Evolutionary conservation across 2,888 invertebrate species (phyloP), one percentile per base, ranked within the genome.

Genomic region (Enchytraeus crypticus): DNA sequence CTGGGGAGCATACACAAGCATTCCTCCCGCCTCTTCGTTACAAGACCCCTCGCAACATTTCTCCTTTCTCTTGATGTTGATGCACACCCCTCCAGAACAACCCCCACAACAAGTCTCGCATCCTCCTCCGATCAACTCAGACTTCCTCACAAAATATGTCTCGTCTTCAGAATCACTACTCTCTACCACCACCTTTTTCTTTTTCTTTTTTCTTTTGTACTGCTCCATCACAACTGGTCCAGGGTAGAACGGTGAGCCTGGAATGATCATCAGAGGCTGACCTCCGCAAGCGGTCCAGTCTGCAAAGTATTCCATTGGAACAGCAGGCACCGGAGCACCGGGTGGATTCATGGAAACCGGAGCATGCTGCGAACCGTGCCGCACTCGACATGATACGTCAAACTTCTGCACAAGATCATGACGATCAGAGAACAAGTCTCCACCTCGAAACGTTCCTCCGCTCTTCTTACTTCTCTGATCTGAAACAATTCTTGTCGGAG

Each of bases 201-300:
- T 57, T 54, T 45, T 57, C 57, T 54, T 62, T 67, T 45, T 61
- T 55, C 38, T 46, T 57, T 65, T 57, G 45, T 65, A 45, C 5
- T 64, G 63, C 34, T 60, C 55, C 34, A 64, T 64, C 5, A 45
- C 59, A 2, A 54, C 47, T 18, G 32, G 29, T n/a, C 43, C 51
- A n/a, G 33, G 64, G 59, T 55, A 57, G 62, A 32, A 21, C 47
- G 56, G 45, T 57, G 56, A 51, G 34, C 55, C 60, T 27, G 61
- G 61, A 29, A 55, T 62, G 27, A 65, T 51, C 53, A 63, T 59
- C n/a, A 68, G 57, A 2, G 64, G 64, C 47, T 59, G 33, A 2
- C 62, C 61, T 23, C 38, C 51, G 30, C 53, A 59, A 26, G 30
- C 54, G 38, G 61, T 59, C 67, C 67, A 69, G 53, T 68, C 68